Conservation (phyloP, 1,140 invertebrate species). For the Drosophila cardini region DNA sequence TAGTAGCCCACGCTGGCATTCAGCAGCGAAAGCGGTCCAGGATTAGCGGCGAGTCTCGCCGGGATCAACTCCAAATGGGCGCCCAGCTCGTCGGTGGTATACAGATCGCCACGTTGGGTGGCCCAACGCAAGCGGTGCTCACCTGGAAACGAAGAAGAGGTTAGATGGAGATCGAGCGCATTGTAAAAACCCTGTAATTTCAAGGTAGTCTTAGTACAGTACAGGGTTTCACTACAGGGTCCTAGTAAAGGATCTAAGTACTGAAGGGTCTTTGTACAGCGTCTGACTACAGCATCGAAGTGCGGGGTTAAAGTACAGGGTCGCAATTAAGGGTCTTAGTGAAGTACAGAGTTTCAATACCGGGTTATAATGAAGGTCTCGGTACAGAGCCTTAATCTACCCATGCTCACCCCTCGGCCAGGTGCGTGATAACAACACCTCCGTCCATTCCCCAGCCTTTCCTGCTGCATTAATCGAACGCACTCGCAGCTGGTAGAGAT, state of each 20-base stretch:
- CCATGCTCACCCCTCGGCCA: slow-evolving; percentile 85
- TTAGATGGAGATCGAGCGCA: no score
- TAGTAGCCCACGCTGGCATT: slow-evolving; percentile 69
- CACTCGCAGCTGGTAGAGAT: slow-evolving; percentile 91
- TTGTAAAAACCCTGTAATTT: no score
- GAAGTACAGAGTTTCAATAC: no score
- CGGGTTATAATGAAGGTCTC: no score
- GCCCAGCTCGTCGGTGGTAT: slow-evolving; percentile 90
- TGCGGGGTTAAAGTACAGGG: no score
- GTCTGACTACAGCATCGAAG: no score
- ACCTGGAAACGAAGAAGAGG: slow-evolving; percentile 22
- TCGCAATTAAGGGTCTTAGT: no score
- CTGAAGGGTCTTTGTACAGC: no score
- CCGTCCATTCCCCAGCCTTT: slow-evolving; percentile 93
- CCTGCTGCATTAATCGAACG: slow-evolving; percentile 86
- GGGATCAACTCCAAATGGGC: slow-evolving; percentile 20
- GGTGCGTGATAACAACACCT: slow-evolving; percentile 89
- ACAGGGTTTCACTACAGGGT: no score
- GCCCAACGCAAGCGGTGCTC: slow-evolving; percentile 87
- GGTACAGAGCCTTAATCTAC: no score
- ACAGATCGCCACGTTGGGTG: slow-evolving; percentile 88
- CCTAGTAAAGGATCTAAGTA: no score
- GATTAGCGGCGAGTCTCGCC: not conserved
- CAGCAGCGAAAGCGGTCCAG: slow-evolving; percentile 50
- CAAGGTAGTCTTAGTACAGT: no score